Conservation (phyloP, 2,113 vertebrate species). For the Eolophus roseicapilla region DNA sequence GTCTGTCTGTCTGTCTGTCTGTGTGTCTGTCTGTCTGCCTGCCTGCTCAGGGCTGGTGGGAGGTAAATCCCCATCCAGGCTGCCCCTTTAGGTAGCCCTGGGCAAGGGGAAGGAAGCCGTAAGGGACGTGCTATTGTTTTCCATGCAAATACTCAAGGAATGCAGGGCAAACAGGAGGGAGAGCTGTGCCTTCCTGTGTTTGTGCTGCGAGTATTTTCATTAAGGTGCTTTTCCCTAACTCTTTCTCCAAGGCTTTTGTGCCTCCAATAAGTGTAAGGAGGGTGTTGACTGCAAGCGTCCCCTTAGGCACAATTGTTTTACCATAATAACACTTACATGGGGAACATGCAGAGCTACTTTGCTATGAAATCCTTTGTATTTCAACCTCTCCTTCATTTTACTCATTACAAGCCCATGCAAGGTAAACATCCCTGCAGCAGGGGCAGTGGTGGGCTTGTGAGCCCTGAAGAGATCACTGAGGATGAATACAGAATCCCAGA, state of each 20-base stretch:
- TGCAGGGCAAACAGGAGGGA: not conserved
- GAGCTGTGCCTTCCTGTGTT: slow-evolving; percentile 39
- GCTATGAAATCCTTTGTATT: not conserved
- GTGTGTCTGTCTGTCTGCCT: not conserved
- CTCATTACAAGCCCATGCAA: not conserved
- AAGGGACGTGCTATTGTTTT: slow-evolving; percentile 12
- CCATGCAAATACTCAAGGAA: not conserved
- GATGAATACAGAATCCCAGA: not conserved
- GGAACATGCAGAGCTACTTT: not conserved
- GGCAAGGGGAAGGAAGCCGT: slow-evolving; percentile 28
- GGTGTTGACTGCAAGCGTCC: not conserved
- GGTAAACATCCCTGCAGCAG: not conserved
- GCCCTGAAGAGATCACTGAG: not conserved
- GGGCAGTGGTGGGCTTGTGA: not conserved
- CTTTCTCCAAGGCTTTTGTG: not conserved
- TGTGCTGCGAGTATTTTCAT: slow-evolving; percentile 6
- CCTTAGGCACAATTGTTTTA: not conserved
- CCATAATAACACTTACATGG: not conserved
- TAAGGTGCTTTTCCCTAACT: not conserved
- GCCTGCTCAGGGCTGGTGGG: not conserved
- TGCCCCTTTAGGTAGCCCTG: not conserved
- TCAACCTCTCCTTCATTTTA: not conserved
- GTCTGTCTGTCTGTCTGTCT: not conserved
- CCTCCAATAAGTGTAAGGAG: not conserved
- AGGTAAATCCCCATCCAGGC: not conserved